Percentiles rank a stretch among this genome's conserved stretches.
These are phyloP conservation scores for Apotomis betuletana DNA, from an alignment of 2,888 invertebrate species.

Conservation along the genomic window DNA sequence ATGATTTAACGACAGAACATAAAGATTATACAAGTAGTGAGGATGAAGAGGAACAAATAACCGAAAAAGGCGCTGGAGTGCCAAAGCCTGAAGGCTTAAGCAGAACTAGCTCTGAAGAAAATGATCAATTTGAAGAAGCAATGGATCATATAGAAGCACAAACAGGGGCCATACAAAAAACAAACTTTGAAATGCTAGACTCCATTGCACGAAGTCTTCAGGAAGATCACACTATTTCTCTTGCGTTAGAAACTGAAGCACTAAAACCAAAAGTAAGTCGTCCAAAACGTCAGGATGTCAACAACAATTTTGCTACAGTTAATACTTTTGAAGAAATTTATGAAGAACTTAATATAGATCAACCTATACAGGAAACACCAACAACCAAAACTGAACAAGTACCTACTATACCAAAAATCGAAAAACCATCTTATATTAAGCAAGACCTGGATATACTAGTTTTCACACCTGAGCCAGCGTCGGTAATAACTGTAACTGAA, in stretches of 20 bases:
- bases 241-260: conserved; percentile 50
- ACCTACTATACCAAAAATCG: conserved; percentile 18
- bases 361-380: conserved; percentile 1
- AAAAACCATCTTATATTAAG: conserved; percentile 46
- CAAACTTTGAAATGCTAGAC: conserved; percentile 75
- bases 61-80: conserved; percentile 38
- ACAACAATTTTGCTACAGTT: conserved; percentile 67
- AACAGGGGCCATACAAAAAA: conserved; percentile 68
- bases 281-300: conserved; percentile 58
- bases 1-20: conserved; percentile 70
- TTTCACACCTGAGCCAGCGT: conserved; percentile 52
- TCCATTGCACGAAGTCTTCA: conserved; percentile 76
- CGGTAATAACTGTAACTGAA: conserved; percentile 57
- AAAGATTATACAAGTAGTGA: conserved; percentile 62
- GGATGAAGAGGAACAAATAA: conserved; percentile 48
- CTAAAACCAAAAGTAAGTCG: conserved; percentile 43
- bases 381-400: not conserved
- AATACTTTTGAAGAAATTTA: conserved; percentile 79
- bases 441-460: conserved; percentile 52
- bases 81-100: conserved; percentile 41
- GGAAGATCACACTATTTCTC: conserved; percentile 65
- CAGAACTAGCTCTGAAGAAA: conserved; percentile 77
- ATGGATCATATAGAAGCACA: conserved; percentile 75
- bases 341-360: conserved; percentile 53
- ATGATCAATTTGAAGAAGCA: conserved; percentile 79